A percentile compares a stretch with the other conserved stretches of the same genome.
phyloP scores from a whole-genome alignment of 2,888 invertebrate genomes.

The Drosophila nr. perissopoda region DNA sequence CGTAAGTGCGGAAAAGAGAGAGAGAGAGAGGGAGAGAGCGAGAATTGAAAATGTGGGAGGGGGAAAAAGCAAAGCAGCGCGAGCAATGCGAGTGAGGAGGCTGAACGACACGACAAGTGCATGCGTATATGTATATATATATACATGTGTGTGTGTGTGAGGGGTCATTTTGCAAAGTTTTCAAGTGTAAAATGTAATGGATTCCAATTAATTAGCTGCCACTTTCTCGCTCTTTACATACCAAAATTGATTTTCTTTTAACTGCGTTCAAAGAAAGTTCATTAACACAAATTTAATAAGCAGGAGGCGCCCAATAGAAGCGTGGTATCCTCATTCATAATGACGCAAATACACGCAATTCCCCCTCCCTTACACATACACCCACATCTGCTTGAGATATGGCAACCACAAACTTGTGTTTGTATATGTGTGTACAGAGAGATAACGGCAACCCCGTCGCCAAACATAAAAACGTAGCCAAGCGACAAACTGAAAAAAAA shows the following conservation, averaged over 20 bases:
- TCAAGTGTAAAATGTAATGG: constrained; percentile 51
- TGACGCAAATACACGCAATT: constrained; percentile 44
- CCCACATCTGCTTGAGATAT: constrained; percentile 38
- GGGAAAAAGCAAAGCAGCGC: constrained; percentile 21
- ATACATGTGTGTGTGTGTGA: constrained; percentile 6
- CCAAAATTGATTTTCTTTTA: neutral
- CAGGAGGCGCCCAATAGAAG: constrained; percentile 20
- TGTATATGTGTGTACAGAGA: constrained; percentile 29
- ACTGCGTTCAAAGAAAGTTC: constrained; percentile 51
- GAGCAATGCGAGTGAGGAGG: constrained; percentile 38
- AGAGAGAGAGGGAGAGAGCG: constrained; percentile 15
- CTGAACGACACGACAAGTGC: constrained; percentile 62
- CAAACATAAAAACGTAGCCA: constrained; percentile 68
- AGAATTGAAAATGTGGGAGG: constrained; percentile 30
- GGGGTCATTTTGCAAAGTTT: constrained; percentile 55
- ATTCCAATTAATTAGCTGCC: constrained; percentile 49
- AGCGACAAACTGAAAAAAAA: constrained; percentile 59
- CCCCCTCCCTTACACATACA: neutral
- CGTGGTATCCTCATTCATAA: constrained; percentile 61
- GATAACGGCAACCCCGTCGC: constrained; percentile 70
- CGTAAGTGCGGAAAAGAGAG: constrained; percentile 34
- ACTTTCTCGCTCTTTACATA: constrained; percentile 8
- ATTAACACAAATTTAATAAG: constrained; percentile 65
- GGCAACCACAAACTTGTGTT: constrained; percentile 58
- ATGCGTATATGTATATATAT: constrained; percentile 34